A percentile compares a stretch with the other conserved stretches of the same genome.
Conservation (phyloP, 2,113 vertebrate species). For the Aegithalos caudatus region DNA sequence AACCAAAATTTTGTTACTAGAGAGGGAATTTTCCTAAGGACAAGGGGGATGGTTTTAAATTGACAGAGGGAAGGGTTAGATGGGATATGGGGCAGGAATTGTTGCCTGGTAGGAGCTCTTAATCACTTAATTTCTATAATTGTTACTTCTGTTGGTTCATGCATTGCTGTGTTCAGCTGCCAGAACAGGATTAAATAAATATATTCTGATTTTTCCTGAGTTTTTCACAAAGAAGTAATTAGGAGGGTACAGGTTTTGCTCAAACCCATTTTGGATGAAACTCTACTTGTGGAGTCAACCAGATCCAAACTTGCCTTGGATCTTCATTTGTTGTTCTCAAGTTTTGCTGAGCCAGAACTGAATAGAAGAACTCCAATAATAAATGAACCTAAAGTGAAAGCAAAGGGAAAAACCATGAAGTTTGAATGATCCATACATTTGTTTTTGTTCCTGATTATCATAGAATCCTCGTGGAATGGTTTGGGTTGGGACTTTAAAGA, state of each 20-base stretch:
- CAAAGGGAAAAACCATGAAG: not conserved
- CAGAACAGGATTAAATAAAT: not conserved
- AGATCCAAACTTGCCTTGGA: not conserved
- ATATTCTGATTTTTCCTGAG: not conserved
- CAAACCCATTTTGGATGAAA: not conserved
- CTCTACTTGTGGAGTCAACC: not conserved
- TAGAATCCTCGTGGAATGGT: rapidly evolving
- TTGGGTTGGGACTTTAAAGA: not conserved
- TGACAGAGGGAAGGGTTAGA: rapidly evolving
- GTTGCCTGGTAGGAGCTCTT: not conserved
- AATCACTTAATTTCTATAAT: not conserved
- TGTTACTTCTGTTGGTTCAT: not conserved
- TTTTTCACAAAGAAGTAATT: not conserved
- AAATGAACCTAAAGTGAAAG: not conserved
- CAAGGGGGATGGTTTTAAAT: not conserved
- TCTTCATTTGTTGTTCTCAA: not conserved
- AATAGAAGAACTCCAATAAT: not conserved
- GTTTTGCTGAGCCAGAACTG: not conserved
- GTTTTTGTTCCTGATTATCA: not conserved
- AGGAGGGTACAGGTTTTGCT: not conserved
- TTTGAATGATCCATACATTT: not conserved
- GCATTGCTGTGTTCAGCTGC: not conserved
- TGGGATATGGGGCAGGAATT: not conserved
- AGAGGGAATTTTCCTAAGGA: not conserved
- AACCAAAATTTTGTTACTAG: not conserved